Base-by-base conservation (phyloP, 92 coral and sea anemone genomes). In the Epizoanthus scotinus region DNA sequence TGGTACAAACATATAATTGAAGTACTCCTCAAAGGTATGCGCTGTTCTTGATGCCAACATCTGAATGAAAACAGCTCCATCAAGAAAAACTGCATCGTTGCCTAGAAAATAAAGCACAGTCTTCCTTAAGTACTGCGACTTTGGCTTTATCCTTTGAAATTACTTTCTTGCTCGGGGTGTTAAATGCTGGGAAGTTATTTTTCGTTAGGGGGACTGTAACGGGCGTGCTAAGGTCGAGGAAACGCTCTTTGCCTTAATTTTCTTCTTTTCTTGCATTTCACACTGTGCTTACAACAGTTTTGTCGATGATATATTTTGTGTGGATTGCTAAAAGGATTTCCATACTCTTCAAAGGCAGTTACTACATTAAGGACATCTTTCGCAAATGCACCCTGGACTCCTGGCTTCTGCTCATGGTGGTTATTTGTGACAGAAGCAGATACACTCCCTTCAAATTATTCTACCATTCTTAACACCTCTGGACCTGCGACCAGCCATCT, bases 401-500 rank as follows among this genome's bases (percentile, higher is more conserved):
- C 79, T 20, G 81, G 82, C 21, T 72, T 86, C 54, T 86, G 85
- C 82, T 82, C 89, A 27, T 89, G 90, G 61, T 86, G 83, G 52
- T 27, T 19, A 29, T 19, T 55, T 24, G n/a, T 57, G 20, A 6
- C 78, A 70, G 19, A 71, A 6, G 82, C 49, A 19, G 78, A 7
- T 58, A 71, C 40, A 50, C 34, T 57, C 40, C 44, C 77, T 71
- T 90, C 89, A 22, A 90, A 90, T 54, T 90, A 82, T 67, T 74
- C 73, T 31, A 87, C 78, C 89, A 84, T 90, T 82, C 91, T n/a
- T 62, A 85, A 34, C 5, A 75, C 18, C 44, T 90, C 93, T 28
- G 82, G 90, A 24, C 87, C 94, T 31, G 86, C 88, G 5, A 84
- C 82, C 91, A 90, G 79, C 94, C 94, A 90, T 84, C 87, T 79